phyloP scores from a whole-genome alignment of 2,113 vertebrate genomes.

The Procavia capensis region DNA sequence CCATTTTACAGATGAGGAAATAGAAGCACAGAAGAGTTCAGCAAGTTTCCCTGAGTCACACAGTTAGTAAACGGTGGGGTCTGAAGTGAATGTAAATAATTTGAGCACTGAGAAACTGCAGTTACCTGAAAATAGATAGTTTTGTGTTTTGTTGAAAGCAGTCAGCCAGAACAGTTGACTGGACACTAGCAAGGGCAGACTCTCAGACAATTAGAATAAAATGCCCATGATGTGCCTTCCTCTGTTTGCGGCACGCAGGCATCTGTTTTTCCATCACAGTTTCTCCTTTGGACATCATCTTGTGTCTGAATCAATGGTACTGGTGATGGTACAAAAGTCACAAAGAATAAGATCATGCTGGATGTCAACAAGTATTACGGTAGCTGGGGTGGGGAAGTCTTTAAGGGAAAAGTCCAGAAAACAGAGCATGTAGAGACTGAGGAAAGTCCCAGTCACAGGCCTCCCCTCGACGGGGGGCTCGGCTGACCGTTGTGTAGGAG shows the following conservation, averaged over 20 bases:
- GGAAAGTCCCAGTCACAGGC: background rate
- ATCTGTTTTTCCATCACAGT: background rate
- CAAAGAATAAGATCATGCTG: background rate
- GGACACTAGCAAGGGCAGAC: background rate
- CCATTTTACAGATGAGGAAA: background rate
- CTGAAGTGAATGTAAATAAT: background rate
- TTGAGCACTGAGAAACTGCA: background rate
- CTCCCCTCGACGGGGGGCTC: background rate
- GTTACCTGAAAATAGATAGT: background rate
- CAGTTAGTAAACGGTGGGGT: background rate
- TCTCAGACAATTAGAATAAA: background rate
- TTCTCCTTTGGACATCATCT: background rate
- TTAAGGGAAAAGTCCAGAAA: background rate
- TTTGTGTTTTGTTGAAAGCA: background rate
- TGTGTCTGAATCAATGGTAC: background rate
- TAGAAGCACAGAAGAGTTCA: background rate
- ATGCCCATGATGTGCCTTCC: background rate
- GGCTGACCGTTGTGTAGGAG: accelerated
- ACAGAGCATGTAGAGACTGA: background rate
- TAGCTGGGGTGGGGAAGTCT: background rate
- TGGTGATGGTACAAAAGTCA: background rate
- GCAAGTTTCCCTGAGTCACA: background rate
- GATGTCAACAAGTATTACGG: background rate
- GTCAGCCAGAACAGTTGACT: background rate
- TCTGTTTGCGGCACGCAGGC: background rate